phyloP scores from a whole-genome alignment of 2,797 vertebrate genomes.

The Rhincodon typus region DNA sequence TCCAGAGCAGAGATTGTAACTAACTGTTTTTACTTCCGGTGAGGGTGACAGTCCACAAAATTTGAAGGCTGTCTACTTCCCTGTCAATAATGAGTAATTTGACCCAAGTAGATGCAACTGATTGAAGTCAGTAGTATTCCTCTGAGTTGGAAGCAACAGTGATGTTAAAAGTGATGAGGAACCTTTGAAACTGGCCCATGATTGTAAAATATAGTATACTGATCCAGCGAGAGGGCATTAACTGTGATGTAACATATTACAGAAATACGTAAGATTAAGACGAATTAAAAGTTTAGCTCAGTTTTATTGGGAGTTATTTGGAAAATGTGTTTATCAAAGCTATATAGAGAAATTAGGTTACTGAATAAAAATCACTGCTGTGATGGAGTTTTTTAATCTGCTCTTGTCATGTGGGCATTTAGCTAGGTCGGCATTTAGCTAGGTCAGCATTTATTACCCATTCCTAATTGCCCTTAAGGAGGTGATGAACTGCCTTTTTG shows the following conservation, averaged over 20 bases:
- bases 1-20: neutral
- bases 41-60: neutral
- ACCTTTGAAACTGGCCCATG: neutral
- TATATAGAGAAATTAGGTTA: neutral
- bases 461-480: too few relatives aligned
- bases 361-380: neutral
- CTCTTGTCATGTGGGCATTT: too few relatives aligned
- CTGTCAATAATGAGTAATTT: neutral
- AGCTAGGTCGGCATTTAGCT: too few relatives aligned
- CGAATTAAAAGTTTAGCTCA: neutral
- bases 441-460: too few relatives aligned
- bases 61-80: neutral
- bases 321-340: neutral
- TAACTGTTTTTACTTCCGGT: neutral
- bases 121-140: neutral
- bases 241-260: too few relatives aligned
- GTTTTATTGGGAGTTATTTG: neutral
- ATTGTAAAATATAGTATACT: neutral
- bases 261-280: neutral
- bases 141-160: neutral
- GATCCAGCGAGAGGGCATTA: neutral
- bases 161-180: neutral
- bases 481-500: too few relatives aligned
- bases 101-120: neutral
- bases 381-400: neutral